Evolutionary conservation across 2,888 invertebrate genomes (phyloP).

Genomic region (Hypercompe scribonia): DNA sequence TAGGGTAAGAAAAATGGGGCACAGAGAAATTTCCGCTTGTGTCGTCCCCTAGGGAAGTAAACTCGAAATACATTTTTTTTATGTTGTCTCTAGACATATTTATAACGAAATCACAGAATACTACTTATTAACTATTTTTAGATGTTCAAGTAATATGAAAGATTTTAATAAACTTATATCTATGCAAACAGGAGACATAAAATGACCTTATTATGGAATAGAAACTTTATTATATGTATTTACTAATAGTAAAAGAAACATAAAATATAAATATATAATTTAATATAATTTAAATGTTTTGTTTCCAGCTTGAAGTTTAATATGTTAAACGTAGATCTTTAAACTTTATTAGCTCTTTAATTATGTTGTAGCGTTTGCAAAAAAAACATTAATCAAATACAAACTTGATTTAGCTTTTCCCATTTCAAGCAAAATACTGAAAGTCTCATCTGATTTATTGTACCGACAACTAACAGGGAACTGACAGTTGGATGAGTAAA

Average conservation of each 20-base stretch:
- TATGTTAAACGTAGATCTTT: too few species aligned
- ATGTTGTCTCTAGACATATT: not conserved
- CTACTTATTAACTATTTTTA: not conserved
- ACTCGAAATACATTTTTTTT: not conserved
- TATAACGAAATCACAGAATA: not conserved
- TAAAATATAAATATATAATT: too few species aligned
- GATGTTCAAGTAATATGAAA: too few species aligned
- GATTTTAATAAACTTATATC: too few species aligned
- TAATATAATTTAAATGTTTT: too few species aligned
- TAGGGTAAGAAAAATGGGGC: not conserved
- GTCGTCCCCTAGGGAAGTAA: too few species aligned
- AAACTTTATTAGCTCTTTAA: too few species aligned
- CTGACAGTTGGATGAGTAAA: slow-evolving; percentile 28
- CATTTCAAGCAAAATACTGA: not conserved
- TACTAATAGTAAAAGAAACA: too few species aligned
- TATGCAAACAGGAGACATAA: too few species aligned
- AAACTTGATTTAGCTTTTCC: not conserved
- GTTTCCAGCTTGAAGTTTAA: too few species aligned
- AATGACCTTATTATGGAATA: too few species aligned
- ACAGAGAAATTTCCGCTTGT: not conserved
- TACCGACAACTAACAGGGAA: not conserved
- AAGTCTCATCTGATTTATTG: not conserved
- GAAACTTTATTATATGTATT: too few species aligned
- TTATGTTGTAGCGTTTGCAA: not conserved
- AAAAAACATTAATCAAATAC: not conserved